Evolutionary conservation across 2,113 vertebrate species (phyloP).

Genomic region (Embiotoca jacksoni): DNA sequence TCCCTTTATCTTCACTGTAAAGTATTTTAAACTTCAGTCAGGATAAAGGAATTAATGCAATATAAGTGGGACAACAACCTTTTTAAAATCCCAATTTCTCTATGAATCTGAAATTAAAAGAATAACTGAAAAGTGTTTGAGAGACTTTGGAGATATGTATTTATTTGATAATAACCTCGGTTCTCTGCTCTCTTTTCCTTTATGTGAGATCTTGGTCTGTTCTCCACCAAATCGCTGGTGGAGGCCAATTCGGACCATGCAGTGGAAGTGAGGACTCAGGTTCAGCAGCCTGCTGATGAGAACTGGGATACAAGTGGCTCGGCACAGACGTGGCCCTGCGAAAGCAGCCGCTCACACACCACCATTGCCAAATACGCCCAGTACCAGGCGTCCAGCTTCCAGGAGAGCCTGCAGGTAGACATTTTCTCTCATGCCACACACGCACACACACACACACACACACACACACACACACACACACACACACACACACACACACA

Average conservation of each 20-base stretch:
- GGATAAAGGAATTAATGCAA: neutral
- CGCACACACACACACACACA: neutral
- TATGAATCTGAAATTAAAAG: too few relatives aligned
- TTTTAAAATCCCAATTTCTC: neutral
- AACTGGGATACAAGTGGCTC: conserved; percentile 90
- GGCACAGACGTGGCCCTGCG: conserved; percentile 91
- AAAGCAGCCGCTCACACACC: conserved; percentile 94
- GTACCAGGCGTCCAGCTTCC: conserved; percentile 94
- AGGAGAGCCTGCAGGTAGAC: conserved; percentile 91
- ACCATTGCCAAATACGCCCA: conserved; percentile 95
- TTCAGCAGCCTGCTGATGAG: conserved; percentile 93
- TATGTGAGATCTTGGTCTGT: conserved; percentile 89
- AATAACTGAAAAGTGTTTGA: neutral
- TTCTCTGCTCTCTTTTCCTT: neutral
- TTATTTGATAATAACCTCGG: neutral
- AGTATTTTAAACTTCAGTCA: neutral
- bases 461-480: too few relatives aligned
- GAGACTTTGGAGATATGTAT: neutral
- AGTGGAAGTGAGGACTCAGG: conserved; percentile 93
- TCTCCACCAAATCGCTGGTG: conserved; percentile 94
- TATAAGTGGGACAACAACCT: neutral
- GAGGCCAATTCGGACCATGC: conserved; percentile 91
- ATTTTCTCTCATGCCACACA: conserved; percentile 37
- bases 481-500: too few relatives aligned
- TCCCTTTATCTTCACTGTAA: neutral